These are phyloP conservation scores for Girardinus metallicus DNA, from an alignment of 2,797 vertebrate species.

Conservation along the genomic window DNA sequence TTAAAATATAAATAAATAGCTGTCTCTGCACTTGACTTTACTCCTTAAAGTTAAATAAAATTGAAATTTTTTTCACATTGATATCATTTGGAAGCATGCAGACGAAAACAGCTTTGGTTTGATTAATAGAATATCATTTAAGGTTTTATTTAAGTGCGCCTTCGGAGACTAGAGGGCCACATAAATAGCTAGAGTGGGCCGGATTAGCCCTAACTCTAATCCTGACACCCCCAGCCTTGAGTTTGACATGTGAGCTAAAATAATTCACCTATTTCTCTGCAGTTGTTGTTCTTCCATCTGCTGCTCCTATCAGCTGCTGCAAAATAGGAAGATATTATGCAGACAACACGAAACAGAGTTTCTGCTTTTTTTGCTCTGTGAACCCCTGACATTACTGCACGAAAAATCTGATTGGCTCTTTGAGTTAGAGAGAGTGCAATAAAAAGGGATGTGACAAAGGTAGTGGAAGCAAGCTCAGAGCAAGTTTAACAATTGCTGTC, in stretches of 20 bases:
- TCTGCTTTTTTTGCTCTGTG: conserved; percentile 6
- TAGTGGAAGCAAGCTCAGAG: conserved; percentile 1
- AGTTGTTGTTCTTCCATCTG: background rate
- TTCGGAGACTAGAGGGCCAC: too few relatives aligned
- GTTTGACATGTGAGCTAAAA: background rate
- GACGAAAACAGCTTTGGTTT: too few relatives aligned
- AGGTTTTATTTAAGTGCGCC: too few relatives aligned
- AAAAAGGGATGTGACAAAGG: conserved; percentile 43
- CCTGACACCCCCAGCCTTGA: too few relatives aligned
- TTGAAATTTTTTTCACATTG: too few relatives aligned
- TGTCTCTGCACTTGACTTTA: too few relatives aligned
- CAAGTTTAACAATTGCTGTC: conserved; percentile 19
- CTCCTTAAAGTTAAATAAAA: too few relatives aligned
- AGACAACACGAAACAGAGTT: background rate
- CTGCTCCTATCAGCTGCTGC: background rate
- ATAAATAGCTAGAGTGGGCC: too few relatives aligned
- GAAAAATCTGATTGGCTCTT: conserved; percentile 47
- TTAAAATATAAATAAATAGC: too few relatives aligned
- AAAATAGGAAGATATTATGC: background rate
- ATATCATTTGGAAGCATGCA: too few relatives aligned
- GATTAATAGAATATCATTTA: too few relatives aligned
- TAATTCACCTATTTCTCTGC: background rate
- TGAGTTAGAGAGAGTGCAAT: conserved; percentile 6
- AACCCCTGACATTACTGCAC: conserved; percentile 7
- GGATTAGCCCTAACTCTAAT: too few relatives aligned